Evolutionary conservation across 2,113 vertebrate genomes (phyloP).

Genomic region (Heterocephalus glaber): DNA sequence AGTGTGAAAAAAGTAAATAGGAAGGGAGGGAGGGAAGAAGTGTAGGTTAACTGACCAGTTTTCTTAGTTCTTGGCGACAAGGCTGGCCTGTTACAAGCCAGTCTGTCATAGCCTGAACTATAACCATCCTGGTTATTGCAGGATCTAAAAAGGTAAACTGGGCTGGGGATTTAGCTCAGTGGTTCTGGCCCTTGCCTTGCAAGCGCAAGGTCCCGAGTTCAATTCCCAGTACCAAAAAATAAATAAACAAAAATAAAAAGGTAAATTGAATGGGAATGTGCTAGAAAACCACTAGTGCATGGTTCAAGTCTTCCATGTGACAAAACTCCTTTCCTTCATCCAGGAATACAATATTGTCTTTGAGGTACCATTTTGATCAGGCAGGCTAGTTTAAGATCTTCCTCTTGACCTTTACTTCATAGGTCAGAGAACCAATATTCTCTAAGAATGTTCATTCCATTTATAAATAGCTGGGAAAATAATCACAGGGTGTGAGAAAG

Average conservation of each 20-base stretch:
- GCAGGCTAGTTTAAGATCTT: neutral
- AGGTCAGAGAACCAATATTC: neutral
- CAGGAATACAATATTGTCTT: neutral
- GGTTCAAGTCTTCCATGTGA: neutral
- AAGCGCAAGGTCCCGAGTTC: too few relatives aligned
- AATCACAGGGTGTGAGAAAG: neutral
- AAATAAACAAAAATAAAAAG: too few relatives aligned
- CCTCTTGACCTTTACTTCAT: neutral
- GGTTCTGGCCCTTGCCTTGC: too few relatives aligned
- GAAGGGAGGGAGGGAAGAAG: neutral
- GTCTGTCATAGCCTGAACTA: neutral
- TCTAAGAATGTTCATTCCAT: neutral
- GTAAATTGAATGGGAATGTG: neutral
- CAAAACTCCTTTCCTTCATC: neutral
- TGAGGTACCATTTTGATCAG: neutral
- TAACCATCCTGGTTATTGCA: neutral
- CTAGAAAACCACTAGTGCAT: neutral
- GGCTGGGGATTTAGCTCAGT: too few relatives aligned
- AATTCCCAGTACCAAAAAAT: too few relatives aligned
- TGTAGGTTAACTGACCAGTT: neutral
- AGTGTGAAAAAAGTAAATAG: neutral
- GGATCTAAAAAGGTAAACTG: neutral
- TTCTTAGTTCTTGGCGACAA: neutral
- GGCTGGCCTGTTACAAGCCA: neutral
- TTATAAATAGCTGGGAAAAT: neutral